Percentiles rank a stretch among this genome's conserved stretches.
These are phyloP conservation scores for Protobothrops flavoviridis DNA, from an alignment of 2,113 vertebrate species.

Conservation along the genomic window DNA sequence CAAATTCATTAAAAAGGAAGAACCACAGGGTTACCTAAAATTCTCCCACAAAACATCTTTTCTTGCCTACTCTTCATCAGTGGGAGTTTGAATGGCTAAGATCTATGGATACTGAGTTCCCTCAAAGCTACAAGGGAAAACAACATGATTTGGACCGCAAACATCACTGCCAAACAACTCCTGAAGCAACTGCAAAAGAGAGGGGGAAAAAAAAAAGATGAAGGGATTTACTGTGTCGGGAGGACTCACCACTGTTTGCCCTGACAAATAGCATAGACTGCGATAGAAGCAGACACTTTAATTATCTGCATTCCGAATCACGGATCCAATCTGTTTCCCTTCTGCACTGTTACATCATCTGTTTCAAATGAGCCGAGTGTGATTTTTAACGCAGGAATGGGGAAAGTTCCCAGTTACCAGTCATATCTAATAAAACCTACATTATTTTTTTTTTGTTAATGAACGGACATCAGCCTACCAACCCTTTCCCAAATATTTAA, in stretches of 20 bases:
- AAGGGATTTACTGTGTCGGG: neutral
- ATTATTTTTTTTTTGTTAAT: slow-evolving; percentile 46
- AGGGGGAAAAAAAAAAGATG: rapidly evolving
- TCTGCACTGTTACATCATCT: slow-evolving; percentile 7
- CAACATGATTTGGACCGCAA: neutral
- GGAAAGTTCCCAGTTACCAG: slow-evolving; percentile 44
- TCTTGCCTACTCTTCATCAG: neutral
- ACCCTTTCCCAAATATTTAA: slow-evolving; percentile 58
- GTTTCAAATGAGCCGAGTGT: slow-evolving; percentile 53
- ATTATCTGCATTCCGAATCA: slow-evolving; percentile 9
- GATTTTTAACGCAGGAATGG: slow-evolving; percentile 53
- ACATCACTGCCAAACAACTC: neutral
- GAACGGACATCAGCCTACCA: slow-evolving; percentile 46
- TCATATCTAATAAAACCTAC: slow-evolving; percentile 63
- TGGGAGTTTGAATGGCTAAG: slow-evolving; percentile 1
- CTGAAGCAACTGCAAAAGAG: neutral
- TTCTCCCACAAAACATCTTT: neutral
- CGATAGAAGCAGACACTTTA: slow-evolving; percentile 21
- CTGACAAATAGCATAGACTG: slow-evolving; percentile 13
- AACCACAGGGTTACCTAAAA: neutral
- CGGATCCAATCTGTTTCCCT: slow-evolving; percentile 21
- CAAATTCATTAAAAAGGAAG: neutral
- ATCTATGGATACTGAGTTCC: neutral
- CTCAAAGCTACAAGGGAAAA: neutral
- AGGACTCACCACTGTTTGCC: slow-evolving; percentile 12